phyloP scores from a whole-genome alignment of 2,888 invertebrate genomes.

The Tinea pellionella region DNA sequence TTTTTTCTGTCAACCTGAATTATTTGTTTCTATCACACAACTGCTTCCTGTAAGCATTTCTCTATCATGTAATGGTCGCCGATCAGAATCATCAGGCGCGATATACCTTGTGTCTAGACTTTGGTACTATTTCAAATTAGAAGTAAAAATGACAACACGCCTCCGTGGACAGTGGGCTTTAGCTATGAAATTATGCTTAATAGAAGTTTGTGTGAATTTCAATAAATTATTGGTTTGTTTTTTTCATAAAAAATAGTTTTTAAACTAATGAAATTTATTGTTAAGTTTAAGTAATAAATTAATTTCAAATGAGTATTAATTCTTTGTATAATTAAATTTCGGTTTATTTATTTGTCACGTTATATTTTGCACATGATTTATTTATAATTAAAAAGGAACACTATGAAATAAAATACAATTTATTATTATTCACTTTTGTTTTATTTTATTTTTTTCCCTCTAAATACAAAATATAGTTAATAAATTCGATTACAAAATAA shows the following conservation, averaged over 20 bases:
- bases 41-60: no score
- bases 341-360: constrained; percentile 54
- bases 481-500: no score
- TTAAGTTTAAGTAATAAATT: not conserved
- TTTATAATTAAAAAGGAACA: constrained; percentile 59
- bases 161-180: no score
- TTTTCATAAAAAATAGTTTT: not conserved
- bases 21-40: no score
- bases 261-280: not conserved
- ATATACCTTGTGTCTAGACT: no score
- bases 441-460: not conserved
- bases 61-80: no score
- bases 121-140: no score
- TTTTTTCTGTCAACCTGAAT: no score
- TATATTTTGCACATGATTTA: constrained; percentile 60
- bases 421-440: constrained; percentile 15
- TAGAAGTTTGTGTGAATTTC: not conserved
- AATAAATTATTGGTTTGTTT: not conserved
- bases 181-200: no score
- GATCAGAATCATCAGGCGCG: no score
- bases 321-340: not conserved
- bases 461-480: no score
- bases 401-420: constrained; percentile 35
- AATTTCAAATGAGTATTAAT: not conserved
- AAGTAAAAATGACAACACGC: no score